These are phyloP conservation scores for Fragum sueziense DNA, from an alignment of 2,888 invertebrate genomes.

Conservation along the genomic window DNA sequence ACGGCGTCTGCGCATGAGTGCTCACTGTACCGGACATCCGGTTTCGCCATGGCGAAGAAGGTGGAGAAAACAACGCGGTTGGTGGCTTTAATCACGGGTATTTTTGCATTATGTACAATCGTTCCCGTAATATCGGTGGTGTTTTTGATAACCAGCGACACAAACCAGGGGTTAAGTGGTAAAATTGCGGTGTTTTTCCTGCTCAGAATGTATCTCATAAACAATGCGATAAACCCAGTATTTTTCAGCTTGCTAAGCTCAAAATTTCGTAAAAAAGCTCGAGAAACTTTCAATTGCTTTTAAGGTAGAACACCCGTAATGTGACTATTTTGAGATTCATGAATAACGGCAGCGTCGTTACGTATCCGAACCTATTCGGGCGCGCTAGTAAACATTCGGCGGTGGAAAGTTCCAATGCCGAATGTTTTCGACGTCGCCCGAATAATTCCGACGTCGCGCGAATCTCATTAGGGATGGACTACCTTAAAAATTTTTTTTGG, in stretches of 20 bases:
- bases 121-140: background rate
- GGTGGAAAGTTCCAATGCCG: no score
- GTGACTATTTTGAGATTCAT: no score
- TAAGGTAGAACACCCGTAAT: no score
- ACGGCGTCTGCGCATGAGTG: background rate
- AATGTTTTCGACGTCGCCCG: no score
- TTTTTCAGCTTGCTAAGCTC: background rate
- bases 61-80: background rate
- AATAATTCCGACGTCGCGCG: no score
- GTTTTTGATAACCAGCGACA: background rate
- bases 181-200: slow-evolving; percentile 6
- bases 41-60: background rate
- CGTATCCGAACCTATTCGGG: no score
- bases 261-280: background rate
- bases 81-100: background rate
- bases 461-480: no score
- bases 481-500: no score
- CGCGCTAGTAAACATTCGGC: no score
- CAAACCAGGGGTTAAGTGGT: background rate
- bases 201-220: background rate
- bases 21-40: background rate
- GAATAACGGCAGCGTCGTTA: no score
- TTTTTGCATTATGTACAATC: slow-evolving; percentile 5
- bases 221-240: background rate
- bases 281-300: background rate